Evolutionary conservation across 2,797 vertebrate species (phyloP).

Genomic region (Sciurus carolinensis): DNA sequence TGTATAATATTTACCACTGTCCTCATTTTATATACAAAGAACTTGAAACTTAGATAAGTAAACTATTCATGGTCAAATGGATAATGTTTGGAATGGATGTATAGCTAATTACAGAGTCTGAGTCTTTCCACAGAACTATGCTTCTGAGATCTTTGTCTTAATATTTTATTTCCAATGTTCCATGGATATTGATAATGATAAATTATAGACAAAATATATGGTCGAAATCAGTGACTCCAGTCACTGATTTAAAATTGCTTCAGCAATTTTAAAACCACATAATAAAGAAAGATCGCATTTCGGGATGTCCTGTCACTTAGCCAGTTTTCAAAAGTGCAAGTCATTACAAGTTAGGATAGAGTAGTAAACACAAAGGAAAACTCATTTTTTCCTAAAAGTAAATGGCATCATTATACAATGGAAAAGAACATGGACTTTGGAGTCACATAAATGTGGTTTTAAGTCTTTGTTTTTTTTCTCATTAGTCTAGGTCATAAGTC

Average conservation of each 20-base stretch:
- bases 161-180: neutral
- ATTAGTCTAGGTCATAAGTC: neutral
- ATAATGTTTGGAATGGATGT: neutral
- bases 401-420: neutral
- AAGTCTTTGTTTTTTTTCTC: constrained; percentile 48
- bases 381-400: neutral
- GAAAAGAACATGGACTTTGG: neutral
- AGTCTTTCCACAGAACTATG: neutral
- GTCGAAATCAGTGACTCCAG: constrained; percentile 10
- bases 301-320: neutral
- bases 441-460: neutral
- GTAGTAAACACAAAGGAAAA: neutral
- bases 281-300: neutral
- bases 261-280: neutral
- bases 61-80: neutral
- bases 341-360: neutral
- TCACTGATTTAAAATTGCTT: neutral
- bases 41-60: neutral
- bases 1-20: neutral
- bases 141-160: constrained; percentile 39
- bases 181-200: neutral
- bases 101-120: neutral
- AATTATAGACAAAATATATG: neutral
- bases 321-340: constrained; percentile 40
- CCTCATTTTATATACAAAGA: neutral